Evolutionary conservation across 2,797 vertebrate genomes (phyloP), one percentile per base, ranked within the genome.

Genomic region (Hylomyscus alleni): DNA sequence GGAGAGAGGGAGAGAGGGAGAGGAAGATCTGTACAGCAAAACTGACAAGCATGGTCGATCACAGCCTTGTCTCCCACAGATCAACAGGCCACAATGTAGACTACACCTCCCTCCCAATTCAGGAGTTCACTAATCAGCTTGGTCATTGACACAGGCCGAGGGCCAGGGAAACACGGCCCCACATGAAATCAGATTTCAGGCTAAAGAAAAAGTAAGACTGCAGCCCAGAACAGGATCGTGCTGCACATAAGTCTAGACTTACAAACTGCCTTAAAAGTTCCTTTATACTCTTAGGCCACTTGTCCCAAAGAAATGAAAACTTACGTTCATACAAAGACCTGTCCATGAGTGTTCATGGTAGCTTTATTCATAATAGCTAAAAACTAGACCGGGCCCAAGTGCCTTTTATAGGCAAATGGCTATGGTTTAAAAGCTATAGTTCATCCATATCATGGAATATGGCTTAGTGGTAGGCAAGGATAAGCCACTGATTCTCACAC

Each of bases 181-280:
- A 77, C 69, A 13, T 0, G n/a, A 88, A 93, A 83, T 37, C 75
- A 58, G 75, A 93, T 62, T 56, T 75, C 4, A 1, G 37, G 91
- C 88, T 37, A 54, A 83, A 97, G 8, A 67, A 87, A 96, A 89
- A 89, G 92, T 87, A 84, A 92, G 97, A 94, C 88, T 12, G 40
- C 26, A 93, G 60, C 37, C 60, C 88, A 19, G 24, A 76, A 56
- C 77, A 93, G 94, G 65, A 76, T 80, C 69, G 22, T 0, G 0
- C 50, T 83, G 83, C 56, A 86, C 85, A 80, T 17, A 84, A 81
- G 62, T 93, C 93, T 77, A 73, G 62, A 90, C 89, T 89, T 91
- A 92, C 22, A 58, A 89, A 89, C 86, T 87, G 58, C 40, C 69
- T 75, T 58, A 75, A 89, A 96, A 93, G 86, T 95, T 73, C 82